A percentile compares a stretch with the other conserved stretches of the same genome.
These are phyloP conservation scores for Gobius niger DNA, from an alignment of 2,113 vertebrate species.

Conservation along the genomic window DNA sequence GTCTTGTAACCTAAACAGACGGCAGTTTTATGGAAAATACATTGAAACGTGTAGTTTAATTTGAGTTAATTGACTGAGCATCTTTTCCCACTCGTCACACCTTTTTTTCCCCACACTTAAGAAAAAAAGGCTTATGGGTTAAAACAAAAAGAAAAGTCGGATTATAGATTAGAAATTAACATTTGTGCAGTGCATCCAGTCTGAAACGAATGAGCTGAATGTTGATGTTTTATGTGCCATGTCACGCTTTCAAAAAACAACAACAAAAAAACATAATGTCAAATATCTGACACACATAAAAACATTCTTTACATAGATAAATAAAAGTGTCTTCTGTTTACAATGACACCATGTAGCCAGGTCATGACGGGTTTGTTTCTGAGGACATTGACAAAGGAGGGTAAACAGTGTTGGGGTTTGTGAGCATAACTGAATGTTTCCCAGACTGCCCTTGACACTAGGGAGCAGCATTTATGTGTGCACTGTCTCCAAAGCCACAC, in stretches of 20 bases:
- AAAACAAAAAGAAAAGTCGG: no score
- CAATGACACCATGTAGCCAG: constrained; percentile 36
- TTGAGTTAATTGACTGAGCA: not conserved
- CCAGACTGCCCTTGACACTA: constrained; percentile 58
- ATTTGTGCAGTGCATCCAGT: no score
- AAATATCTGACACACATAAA: no score
- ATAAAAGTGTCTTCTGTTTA: constrained; percentile 40
- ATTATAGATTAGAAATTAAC: no score
- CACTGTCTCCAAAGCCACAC: constrained; percentile 14
- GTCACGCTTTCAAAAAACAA: no score
- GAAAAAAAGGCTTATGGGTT: no score
- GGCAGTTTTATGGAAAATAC: constrained; percentile 46
- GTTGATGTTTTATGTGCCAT: no score
- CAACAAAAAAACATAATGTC: no score
- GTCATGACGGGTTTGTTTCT: constrained; percentile 65
- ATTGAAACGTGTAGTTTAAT: not conserved
- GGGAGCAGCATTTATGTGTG: constrained; percentile 24
- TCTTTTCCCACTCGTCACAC: no score
- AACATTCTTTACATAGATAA: not conserved
- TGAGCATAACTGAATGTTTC: constrained; percentile 58
- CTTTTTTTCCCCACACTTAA: no score
- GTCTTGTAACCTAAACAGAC: constrained; percentile 54
- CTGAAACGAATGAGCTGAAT: no score
- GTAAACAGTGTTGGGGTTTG: constrained; percentile 54
- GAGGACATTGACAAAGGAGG: constrained; percentile 62